Evolutionary conservation across 2,888 invertebrate genomes (phyloP).

Genomic region (Apodemia duryi): DNA sequence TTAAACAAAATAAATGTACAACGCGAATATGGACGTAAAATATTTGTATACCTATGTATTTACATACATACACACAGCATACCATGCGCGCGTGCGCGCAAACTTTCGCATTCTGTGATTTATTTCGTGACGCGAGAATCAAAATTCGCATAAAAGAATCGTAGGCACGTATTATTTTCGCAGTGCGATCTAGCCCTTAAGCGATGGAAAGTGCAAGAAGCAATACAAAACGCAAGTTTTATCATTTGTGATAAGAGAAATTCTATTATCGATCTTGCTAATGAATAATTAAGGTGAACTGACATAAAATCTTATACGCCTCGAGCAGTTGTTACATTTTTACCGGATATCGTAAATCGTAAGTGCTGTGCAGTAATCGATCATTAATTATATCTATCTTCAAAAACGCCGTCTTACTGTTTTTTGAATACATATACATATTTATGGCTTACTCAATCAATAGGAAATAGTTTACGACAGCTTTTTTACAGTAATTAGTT

Average conservation of each 20-base stretch:
- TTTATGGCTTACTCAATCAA: constrained; percentile 13
- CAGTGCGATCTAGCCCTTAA: constrained; percentile 16
- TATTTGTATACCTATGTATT: too few relatives aligned
- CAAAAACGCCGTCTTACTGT: constrained; percentile 21
- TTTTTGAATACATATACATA: constrained; percentile 13
- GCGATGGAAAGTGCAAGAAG: constrained; percentile 66
- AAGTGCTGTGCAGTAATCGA: constrained; percentile 1
- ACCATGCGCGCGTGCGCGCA: too few relatives aligned
- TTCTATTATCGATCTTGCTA: constrained; percentile 50
- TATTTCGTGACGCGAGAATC: too few relatives aligned
- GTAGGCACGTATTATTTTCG: constrained; percentile 16
- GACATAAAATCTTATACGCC: constrained; percentile 31
- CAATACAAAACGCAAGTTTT: constrained; percentile 69
- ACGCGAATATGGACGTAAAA: too few relatives aligned
- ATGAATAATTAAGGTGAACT: constrained; percentile 51
- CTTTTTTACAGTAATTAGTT: not conserved
- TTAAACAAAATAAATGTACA: too few relatives aligned
- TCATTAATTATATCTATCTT: constrained; percentile 10
- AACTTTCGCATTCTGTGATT: too few relatives aligned
- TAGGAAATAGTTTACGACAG: constrained; percentile 12
- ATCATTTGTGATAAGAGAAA: constrained; percentile 74
- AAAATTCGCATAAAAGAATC: not conserved
- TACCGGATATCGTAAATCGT: constrained; percentile 12
- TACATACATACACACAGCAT: too few relatives aligned
- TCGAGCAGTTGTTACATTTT: constrained; percentile 16